Evolutionary conservation across 2,888 invertebrate species (phyloP).

Genomic region (Drosophila multiciliata): DNA sequence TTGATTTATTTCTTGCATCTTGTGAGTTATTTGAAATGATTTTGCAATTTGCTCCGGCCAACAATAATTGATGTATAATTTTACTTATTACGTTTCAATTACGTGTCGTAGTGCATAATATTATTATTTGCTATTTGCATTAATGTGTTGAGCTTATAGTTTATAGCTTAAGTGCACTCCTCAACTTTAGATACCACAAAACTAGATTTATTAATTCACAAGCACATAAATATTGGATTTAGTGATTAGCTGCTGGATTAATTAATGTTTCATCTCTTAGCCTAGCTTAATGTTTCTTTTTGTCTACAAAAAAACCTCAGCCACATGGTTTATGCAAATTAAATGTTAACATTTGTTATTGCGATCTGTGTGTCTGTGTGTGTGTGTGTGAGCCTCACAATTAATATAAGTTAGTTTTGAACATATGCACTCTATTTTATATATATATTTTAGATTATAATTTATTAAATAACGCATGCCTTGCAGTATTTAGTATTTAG

Average conservation of each 20-base stretch:
- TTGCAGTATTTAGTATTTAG: slow-evolving; percentile 1
- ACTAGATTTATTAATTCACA: not conserved
- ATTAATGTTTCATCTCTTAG: slow-evolving; percentile 7
- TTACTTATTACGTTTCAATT: slow-evolving; percentile 30
- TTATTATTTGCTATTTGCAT: slow-evolving; percentile 33
- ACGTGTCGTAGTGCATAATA: slow-evolving; percentile 10
- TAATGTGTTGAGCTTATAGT: slow-evolving; percentile 1
- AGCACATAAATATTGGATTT: slow-evolving; percentile 8
- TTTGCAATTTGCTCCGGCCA: slow-evolving; percentile 20
- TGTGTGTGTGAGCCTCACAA: slow-evolving; percentile 18
- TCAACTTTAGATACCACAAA: slow-evolving; percentile 13
- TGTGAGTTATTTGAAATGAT: slow-evolving; percentile 25
- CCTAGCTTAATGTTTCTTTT: slow-evolving; percentile 18
- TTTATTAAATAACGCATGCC: slow-evolving; percentile 3
- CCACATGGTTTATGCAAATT: slow-evolving; percentile 81
- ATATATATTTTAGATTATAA: not conserved
- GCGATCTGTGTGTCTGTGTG: slow-evolving; percentile 3
- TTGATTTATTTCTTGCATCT: slow-evolving; percentile 25
- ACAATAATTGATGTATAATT: slow-evolving; percentile 22
- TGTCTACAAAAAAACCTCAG: slow-evolving; percentile 18
- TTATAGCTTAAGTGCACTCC: slow-evolving; percentile 7
- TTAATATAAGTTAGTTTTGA: slow-evolving; percentile 17
- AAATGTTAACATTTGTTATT: slow-evolving; percentile 50
- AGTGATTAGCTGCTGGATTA: slow-evolving; percentile 1
- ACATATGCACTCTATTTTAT: slow-evolving; percentile 9